Evolutionary conservation across 2,797 vertebrate species (phyloP).

Genomic region (Parambassis ranga): DNA sequence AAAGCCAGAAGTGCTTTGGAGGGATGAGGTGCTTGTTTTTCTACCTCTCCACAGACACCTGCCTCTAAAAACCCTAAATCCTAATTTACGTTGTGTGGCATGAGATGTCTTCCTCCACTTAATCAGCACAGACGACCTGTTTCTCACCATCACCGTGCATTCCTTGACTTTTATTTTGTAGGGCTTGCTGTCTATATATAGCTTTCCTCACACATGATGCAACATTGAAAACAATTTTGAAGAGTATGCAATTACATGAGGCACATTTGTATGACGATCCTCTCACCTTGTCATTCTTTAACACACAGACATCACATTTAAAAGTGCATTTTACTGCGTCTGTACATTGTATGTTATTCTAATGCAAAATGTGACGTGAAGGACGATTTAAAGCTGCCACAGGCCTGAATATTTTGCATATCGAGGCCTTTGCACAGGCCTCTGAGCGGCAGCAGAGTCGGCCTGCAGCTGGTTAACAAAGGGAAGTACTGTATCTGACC

Average conservation of each 20-base stretch:
- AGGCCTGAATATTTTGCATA: slow-evolving; percentile 33
- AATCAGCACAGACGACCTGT: slow-evolving; percentile 45
- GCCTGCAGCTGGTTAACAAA: slow-evolving; percentile 5
- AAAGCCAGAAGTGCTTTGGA: slow-evolving; percentile 45
- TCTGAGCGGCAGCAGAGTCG: neutral
- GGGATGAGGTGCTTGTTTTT: slow-evolving; percentile 61
- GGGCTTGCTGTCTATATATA: slow-evolving; percentile 22
- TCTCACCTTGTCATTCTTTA: slow-evolving; percentile 41
- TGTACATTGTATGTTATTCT: slow-evolving; percentile 17
- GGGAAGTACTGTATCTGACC: slow-evolving; percentile 16
- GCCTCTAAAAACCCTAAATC: slow-evolving; percentile 56
- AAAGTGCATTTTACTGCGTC: slow-evolving; percentile 36
- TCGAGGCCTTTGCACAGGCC: slow-evolving; percentile 28
- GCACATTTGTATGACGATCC: slow-evolving; percentile 47
- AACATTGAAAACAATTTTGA: slow-evolving; percentile 23
- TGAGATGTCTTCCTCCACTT: slow-evolving; percentile 49
- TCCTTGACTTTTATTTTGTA: slow-evolving; percentile 38
- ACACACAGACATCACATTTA: slow-evolving; percentile 37
- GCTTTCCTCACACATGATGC: slow-evolving; percentile 46
- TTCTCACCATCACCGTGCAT: slow-evolving; percentile 20
- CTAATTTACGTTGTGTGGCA: slow-evolving; percentile 40
- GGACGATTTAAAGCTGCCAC: neutral
- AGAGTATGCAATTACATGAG: slow-evolving; percentile 56
- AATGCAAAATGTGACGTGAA: slow-evolving; percentile 6
- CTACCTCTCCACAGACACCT: slow-evolving; percentile 75